Evolutionary conservation across 2,888 invertebrate species (phyloP).

Genomic region (Drepanosiphum platanoidis): DNA sequence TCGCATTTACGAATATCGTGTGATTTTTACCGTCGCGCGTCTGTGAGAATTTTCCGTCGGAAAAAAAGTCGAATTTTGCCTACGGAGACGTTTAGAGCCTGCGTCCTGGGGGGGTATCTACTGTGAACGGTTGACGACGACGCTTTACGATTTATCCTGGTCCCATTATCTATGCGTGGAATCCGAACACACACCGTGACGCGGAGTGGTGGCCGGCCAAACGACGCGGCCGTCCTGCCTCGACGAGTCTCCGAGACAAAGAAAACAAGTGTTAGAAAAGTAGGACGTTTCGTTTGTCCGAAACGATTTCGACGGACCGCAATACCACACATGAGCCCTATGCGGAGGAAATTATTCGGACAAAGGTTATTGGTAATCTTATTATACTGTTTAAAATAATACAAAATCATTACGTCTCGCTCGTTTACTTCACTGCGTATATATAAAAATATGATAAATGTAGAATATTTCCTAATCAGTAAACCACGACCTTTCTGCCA

Average conservation of each 20-base stretch:
- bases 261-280: not conserved
- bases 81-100: no score
- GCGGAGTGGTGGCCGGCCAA: not conserved
- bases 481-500: not conserved
- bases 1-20: no score
- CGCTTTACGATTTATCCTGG: not conserved
- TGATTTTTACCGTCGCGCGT: no score
- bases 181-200: not conserved
- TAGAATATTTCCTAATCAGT: slow-evolving; percentile 2
- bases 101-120: no score
- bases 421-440: not conserved
- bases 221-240: not conserved
- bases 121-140: no score
- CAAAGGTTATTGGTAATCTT: not conserved
- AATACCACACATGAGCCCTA: no score
- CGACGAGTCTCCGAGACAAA: not conserved
- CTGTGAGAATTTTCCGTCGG: no score
- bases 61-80: no score
- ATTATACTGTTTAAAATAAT: not conserved
- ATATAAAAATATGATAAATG: not conserved
- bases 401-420: not conserved
- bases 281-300: not conserved
- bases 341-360: not conserved
- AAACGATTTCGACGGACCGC: no score
- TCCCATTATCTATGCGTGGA: not conserved